Base-by-base conservation (phyloP, 2,888 invertebrate species). In the Abscondita cerata region DNA sequence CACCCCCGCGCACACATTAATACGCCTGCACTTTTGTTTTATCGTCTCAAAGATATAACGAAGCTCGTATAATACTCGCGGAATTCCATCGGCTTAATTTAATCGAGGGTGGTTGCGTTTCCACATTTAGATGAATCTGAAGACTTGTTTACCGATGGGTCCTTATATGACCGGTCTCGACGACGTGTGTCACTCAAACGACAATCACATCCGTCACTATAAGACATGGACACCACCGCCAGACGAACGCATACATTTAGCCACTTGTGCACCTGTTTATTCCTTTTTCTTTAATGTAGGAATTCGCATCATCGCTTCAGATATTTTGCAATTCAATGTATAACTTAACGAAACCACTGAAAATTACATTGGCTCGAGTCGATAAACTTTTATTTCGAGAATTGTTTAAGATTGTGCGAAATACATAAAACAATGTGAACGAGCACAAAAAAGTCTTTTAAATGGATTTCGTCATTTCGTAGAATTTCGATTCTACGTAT, bases 111-210 rank as follows among this genome's bases (percentile, higher is more conserved):
- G 46, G 44, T 33, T 19, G 31, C 20, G 18, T 16, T 18, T 36
- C 33, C 41, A 53, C 47, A 47, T 52, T 52, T 44, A 51, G 57
- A 50, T 57, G 48, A 57, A 51, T 20, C 16, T 31, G 11, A 40
- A 41, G 68, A 70, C 67, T 73, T 72, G 76, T 75, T 25, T 25
- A 25, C 25, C 6, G 25, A 25, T 72, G 73, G 75, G 75, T 76
- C 76, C 77, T 75, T 76, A 75, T 76, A 77, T 73, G 76, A 75
- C 68, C 75, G 72, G 73, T 69, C 70, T 70, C 68, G 70, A 67
- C 67, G 77, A 75, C 76, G 75, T 75, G 76, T 79, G 80, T 79
- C 80, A 79, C 73, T 79, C 78, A 78, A 16, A 64, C 74, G 74
- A 73, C 77, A 76, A 76, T 77, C 78, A 76, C 78, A 77, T 77